Evolutionary conservation across 2,113 vertebrate species (phyloP), one percentile per base, ranked within the genome.

Genomic region (Heterotilapia buettikoferi): DNA sequence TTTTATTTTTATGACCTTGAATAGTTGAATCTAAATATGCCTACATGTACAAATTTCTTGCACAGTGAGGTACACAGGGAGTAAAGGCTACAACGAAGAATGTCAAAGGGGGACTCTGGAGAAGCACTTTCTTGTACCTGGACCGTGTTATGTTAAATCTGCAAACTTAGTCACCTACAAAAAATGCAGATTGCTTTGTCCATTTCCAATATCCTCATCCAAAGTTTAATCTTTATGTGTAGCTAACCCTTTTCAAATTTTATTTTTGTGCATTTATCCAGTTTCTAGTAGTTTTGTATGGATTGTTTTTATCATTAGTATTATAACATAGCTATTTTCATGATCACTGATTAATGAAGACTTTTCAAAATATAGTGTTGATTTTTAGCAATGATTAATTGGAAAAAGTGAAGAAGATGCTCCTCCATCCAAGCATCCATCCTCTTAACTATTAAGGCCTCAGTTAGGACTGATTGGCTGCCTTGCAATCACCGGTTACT

Each of bases 1-100:
- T 86, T 84, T 88, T 52, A 47, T 84, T 53, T 71, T 85, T 9
- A 73, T 87, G 83, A 80, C 84, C 84, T 84, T 79, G 68, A 47
- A 78, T 40, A 61, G 53, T 83, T 88, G 21, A 18, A 59, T 36
- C 47, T 50, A 50, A 80, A 87, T 85, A 36, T 84, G 59, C 50
- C 56, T 47, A 57, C 57, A 87, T 73, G 47, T 56, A 84, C n/a
- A 78, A 54, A 36, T 87, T 26, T 84, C n/a, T 50, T 31, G 40
- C 43, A 59, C 18, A 61, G 80, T 26, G 26, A 12, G 50, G n/a
- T 43, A 78, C 59, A 40, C 54, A 16, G 13, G 24, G 29, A 83
- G 18, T n/a, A 40, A 63, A 36, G 82, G 53, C 26, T 52, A 24
- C 33, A 53, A 84, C 6, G 3, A 18, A 43, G 73, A 38, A 81